Evolutionary conservation across 2,888 invertebrate species (phyloP).

Genomic region (Cephus spinipes): DNA sequence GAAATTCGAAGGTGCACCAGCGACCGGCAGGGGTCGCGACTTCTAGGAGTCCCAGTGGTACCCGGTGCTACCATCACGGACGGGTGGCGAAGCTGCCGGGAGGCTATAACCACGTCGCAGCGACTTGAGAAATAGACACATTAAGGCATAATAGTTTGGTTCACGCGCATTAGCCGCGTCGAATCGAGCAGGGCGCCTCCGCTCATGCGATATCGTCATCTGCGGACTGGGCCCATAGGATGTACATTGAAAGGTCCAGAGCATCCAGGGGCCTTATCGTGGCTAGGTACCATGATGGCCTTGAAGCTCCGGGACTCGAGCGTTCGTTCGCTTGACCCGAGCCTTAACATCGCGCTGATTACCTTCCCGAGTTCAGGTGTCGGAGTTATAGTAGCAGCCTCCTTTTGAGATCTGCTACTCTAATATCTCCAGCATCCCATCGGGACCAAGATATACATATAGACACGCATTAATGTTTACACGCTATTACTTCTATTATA

Average conservation of each 20-base stretch:
- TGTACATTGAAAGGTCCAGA: background rate
- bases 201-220: constrained; percentile 35
- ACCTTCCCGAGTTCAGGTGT: constrained; percentile 8
- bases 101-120: constrained; percentile 10
- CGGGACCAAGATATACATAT: background rate
- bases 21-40: background rate
- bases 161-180: constrained; percentile 28
- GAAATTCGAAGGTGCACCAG: background rate
- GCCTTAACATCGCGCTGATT: constrained; percentile 28
- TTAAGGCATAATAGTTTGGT: constrained; percentile 30
- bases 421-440: background rate
- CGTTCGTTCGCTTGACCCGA: constrained; percentile 19
- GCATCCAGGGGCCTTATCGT: background rate
- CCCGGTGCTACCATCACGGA: background rate
- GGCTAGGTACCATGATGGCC: background rate
- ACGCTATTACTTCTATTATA: background rate
- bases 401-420: background rate
- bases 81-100: background rate
- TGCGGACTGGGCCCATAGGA: constrained; percentile 13
- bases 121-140: constrained; percentile 24
- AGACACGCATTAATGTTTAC: background rate
- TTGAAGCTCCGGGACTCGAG: background rate
- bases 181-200: constrained; percentile 28
- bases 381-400: background rate
- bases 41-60: background rate